These are phyloP conservation scores for Jacana jacana DNA, from an alignment of 2,113 vertebrate genomes.

Conservation along the genomic window DNA sequence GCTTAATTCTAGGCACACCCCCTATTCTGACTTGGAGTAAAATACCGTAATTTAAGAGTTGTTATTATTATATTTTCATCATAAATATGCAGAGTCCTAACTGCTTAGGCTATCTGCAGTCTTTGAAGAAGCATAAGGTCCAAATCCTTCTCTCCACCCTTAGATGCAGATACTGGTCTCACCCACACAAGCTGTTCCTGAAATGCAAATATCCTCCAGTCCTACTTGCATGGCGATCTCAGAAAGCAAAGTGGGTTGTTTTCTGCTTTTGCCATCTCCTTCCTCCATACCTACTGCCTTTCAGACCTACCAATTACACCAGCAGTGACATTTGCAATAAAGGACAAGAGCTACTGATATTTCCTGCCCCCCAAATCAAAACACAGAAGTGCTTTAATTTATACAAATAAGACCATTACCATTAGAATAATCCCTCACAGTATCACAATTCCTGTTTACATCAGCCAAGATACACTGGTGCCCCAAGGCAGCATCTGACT, in stretches of 20 bases:
- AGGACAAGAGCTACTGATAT: not conserved
- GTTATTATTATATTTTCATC: not conserved
- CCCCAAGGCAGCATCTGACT: not conserved
- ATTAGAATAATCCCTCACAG: not conserved
- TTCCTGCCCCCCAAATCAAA: not conserved
- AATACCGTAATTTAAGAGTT: not conserved
- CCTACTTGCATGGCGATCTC: not conserved
- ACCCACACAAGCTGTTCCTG: not conserved
- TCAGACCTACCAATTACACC: not conserved
- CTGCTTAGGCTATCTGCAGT: not conserved
- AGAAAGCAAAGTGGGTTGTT: not conserved
- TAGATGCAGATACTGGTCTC: not conserved
- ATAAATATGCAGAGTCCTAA: not conserved
- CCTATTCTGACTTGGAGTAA: not conserved
- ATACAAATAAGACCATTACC: not conserved
- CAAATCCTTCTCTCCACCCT: not conserved
- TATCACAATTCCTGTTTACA: not conserved
- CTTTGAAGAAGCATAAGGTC: not conserved
- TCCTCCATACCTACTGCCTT: not conserved
- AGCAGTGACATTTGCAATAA: not conserved
- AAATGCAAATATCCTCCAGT: not conserved
- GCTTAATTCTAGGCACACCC: not conserved
- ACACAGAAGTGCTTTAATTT: not conserved
- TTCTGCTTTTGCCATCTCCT: not conserved
- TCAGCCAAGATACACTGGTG: not conserved